Conservation (phyloP, 2,797 vertebrate genomes). For the Huso huso region DNA sequence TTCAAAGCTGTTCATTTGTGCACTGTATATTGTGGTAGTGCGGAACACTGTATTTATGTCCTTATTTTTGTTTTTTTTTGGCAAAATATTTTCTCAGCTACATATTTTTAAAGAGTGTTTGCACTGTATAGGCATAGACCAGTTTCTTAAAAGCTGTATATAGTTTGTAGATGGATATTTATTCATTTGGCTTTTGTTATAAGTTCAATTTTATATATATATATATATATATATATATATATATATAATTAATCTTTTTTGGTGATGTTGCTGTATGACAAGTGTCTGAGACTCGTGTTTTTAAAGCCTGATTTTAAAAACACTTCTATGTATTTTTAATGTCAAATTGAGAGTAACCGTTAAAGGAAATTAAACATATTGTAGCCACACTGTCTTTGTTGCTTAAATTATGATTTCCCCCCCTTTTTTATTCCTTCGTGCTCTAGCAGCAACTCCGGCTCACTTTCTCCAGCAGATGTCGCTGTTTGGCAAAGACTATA, state of each 20-base stretch:
- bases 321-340: too few species aligned
- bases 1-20: not conserved
- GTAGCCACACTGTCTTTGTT: too few species aligned
- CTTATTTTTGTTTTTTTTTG: conserved; percentile 11
- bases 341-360: too few species aligned
- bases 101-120: conserved; percentile 16
- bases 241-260: conserved; percentile 8
- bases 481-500: too few species aligned
- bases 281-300: not conserved
- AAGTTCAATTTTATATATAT: not conserved
- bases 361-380: too few species aligned
- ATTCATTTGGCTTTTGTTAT: conserved; percentile 21
- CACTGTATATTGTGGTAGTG: conserved; percentile 5
- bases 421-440: too few species aligned
- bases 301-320: not conserved
- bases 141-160: too few species aligned
- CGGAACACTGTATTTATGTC: conserved; percentile 23
- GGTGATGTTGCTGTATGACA: conserved; percentile 5
- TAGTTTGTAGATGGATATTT: conserved; percentile 14
- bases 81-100: conserved; percentile 1
- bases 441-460: too few species aligned
- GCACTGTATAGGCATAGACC: not conserved
- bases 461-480: too few species aligned
- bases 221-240: too few species aligned
- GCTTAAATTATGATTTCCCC: too few species aligned